Percentiles rank a stretch among this genome's conserved stretches.
phyloP scores from a whole-genome alignment of 30 jellyfish, hydroid and myxozoan species.

The Hydra vulgaris region DNA sequence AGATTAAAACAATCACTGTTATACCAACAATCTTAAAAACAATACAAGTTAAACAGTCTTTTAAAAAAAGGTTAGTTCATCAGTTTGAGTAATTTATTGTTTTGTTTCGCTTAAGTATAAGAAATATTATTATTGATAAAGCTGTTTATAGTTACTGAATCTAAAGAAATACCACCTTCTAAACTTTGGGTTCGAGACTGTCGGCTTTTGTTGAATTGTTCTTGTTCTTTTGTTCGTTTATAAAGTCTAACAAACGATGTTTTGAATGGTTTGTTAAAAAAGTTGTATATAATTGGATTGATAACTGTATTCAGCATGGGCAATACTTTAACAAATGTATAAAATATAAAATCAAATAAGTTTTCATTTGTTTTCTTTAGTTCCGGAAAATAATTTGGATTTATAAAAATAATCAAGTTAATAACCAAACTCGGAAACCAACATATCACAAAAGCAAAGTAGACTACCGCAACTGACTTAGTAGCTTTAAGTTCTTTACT shows the following conservation, averaged over 20 bases:
- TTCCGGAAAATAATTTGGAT: constrained; percentile 10
- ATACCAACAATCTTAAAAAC: too few relatives aligned
- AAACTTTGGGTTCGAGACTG: neutral
- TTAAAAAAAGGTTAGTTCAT: neutral
- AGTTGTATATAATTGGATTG: constrained; percentile 68
- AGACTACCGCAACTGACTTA: constrained; percentile 76
- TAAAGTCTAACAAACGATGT: constrained; percentile 12
- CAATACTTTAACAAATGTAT: constrained; percentile 47
- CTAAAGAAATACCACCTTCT: neutral
- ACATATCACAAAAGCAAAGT: constrained; percentile 73
- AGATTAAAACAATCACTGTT: too few relatives aligned
- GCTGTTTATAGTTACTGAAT: neutral
- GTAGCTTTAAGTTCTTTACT: constrained; percentile 84
- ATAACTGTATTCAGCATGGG: constrained; percentile 63
- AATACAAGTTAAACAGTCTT: too few relatives aligned
- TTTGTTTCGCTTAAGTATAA: too few relatives aligned
- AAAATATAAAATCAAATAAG: constrained; percentile 34
- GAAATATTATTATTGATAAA: neutral
- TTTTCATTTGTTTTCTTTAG: constrained; percentile 21
- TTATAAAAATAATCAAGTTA: constrained; percentile 31
- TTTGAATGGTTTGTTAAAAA: constrained; percentile 63
- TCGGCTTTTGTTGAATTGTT: neutral
- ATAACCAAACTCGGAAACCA: constrained; percentile 73
- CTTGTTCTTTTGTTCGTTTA: neutral
- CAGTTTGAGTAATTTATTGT: too few relatives aligned